phyloP scores from a whole-genome alignment of 1,140 invertebrate genomes.

The Drosophila guanche region DNA sequence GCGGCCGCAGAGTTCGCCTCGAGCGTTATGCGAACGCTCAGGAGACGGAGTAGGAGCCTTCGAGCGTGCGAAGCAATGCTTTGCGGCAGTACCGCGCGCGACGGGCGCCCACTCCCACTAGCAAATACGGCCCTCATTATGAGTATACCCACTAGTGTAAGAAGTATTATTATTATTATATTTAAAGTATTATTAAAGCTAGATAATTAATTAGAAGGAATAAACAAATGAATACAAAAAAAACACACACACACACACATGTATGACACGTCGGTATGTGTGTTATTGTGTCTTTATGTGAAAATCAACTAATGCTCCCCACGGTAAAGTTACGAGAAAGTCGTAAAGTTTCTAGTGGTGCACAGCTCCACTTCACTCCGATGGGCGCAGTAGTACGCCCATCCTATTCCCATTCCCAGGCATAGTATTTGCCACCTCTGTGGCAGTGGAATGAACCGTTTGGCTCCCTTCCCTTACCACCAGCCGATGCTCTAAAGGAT shows the following conservation, averaged over 20 bases:
- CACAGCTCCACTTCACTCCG: conserved; percentile 41
- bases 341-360: conserved; percentile 79
- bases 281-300: conserved; percentile 47
- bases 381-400: not conserved
- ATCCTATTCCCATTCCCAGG: conserved; percentile 1
- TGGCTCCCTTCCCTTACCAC: conserved; percentile 7
- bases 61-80: too few relatives aligned
- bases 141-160: too few relatives aligned
- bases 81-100: too few relatives aligned
- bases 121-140: too few relatives aligned
- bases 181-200: too few relatives aligned
- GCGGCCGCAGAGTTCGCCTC: too few relatives aligned
- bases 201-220: too few relatives aligned
- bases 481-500: conserved; percentile 39
- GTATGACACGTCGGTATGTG: conserved; percentile 1
- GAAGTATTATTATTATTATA: too few relatives aligned
- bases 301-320: conserved; percentile 82
- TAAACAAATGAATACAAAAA: too few relatives aligned
- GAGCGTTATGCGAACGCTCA: too few relatives aligned
- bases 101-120: too few relatives aligned
- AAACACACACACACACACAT: conserved; percentile 1
- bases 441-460: conserved; percentile 16
- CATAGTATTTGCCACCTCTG: conserved; percentile 5
- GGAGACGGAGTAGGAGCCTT: too few relatives aligned
- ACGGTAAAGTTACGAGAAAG: conserved; percentile 81